Conservation (phyloP, 2,113 vertebrate species). For the Oryctolagus cuniculus region DNA sequence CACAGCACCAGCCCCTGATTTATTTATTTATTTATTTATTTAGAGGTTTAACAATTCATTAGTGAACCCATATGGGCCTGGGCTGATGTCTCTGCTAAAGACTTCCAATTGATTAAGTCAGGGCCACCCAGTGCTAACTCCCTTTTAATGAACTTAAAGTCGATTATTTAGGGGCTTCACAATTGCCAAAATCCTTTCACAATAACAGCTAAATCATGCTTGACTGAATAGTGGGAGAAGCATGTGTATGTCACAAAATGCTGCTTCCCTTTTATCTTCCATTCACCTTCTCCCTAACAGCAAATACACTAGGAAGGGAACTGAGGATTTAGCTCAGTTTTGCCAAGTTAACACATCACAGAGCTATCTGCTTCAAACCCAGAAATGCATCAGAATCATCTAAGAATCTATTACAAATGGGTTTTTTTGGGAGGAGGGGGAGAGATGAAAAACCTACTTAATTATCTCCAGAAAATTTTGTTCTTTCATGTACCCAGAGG, state of each 20-base stretch:
- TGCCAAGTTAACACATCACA: not conserved
- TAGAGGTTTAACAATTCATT: not conserved
- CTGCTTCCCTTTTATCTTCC: not conserved
- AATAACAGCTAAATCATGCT: not conserved
- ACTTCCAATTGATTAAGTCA: not conserved
- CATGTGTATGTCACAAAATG: not conserved
- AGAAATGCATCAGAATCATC: not conserved
- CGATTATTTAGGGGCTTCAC: not conserved
- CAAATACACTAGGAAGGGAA: not conserved
- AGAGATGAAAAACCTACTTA: not conserved
- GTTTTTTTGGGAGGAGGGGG: not conserved
- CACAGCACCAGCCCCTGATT: too few species aligned
- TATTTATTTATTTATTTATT: conserved; percentile 26
- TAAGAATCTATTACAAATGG: not conserved
- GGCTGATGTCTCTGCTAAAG: not conserved
- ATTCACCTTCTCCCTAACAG: not conserved
- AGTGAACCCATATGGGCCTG: not conserved
- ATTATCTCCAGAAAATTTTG: not conserved
- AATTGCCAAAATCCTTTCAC: not conserved
- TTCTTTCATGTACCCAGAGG: not conserved
- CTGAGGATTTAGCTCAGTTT: not conserved
- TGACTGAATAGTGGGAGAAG: not conserved
- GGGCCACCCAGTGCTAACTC: not conserved
- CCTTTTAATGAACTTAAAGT: not conserved
- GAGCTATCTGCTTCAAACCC: conserved; percentile 15